Base-by-base conservation (phyloP, 2,797 vertebrate species). In the Pitangus sulphuratus region DNA sequence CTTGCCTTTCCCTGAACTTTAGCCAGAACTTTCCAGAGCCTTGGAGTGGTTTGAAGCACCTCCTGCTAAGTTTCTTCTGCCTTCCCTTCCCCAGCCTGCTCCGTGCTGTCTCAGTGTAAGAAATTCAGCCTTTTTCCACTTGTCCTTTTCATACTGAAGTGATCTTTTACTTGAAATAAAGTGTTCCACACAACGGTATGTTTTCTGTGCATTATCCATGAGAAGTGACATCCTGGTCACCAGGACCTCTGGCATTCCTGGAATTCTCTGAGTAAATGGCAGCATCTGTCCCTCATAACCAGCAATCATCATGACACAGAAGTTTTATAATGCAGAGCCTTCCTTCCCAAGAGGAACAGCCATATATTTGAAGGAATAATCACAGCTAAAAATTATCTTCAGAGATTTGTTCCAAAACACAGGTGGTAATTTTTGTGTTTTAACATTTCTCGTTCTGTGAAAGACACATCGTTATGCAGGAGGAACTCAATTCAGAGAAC, bases 1-100 rank as follows among this genome's bases (percentile, higher is more conserved):
- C 25, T 0, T 2, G 15, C 15, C 48, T 50, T 13, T 8, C 39
- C 26, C 70, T 2, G 21, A 17, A 2, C 4, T 0, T 7, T 0
- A 25, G 10, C 51, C 74, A 58, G 65, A 1, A 0, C 31, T 60
- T n/a, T n/a, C 4, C 1, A 8, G 71, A 8, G 44, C 24, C 4
- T 30, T 5, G 1, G 0, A 28, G 54, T 0, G 5, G 2, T 22
- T 48, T 28, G 42, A 14, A 28, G 42, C 65, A 16, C 18, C 31
- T 76, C 25, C 58, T 16, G 8, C 53, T 3, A 6, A 56, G 84
- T 58, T 72, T 21, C 74, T 62, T 13, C 5, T 1, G 56, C 65
- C 56, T 2, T 8, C 24, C 3, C 57, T 28, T 45, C 26, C 53
- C 28, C 40, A 20, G 53, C 19, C 70, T 12, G 4, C 75, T 39